Base-by-base conservation (phyloP, 1,140 invertebrate species). In the Drosophila suzukii region DNA sequence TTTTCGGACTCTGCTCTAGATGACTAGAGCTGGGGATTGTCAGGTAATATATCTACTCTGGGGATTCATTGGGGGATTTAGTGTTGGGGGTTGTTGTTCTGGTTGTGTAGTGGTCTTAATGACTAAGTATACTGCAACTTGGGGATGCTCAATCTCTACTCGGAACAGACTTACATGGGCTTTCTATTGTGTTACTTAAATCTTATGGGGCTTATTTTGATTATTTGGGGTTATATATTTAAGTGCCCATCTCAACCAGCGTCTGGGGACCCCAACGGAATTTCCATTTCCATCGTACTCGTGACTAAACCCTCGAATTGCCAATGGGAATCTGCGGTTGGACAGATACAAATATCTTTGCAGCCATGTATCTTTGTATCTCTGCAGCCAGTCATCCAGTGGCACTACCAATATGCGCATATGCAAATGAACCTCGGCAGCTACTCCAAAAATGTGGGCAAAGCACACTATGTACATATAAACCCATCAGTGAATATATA, bases 361-460 rank as follows among this genome's bases (percentile, higher is more conserved):
- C 34, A 57, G 51, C 30, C n/a, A 49, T 32, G 55, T 61, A 62
- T 59, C 62, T 58, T 47, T 46, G 51, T 68, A 68, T 71, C 41
- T 56, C 27, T 36, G 34, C 27, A 17, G 34, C 34, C 44, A 24
- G 11, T 47, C 11, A 58, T 44, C 39, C 30, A 27, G 20, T 65
- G 43, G 49, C 32, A 57, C 58, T 65, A 61, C 57, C 44, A 75
- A 44, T 70, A 54, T 78, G 46, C 74, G 70, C 70, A 83, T 83
- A 83, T 88, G 83, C 80, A 88, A 88, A 85, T 85, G 66, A 81
- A 68, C 17, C 55, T 27, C 30, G 38, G 20, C 34, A 68, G 66
- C 39, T 49, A 71, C 68, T 58, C 67, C 15, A 71, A 71, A 71
- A 71, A 70, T 70, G 67, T 39, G 50, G 66, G 20, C 65, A 56